phyloP scores from a whole-genome alignment of 2,113 vertebrate genomes.

The Callorhinus ursinus region DNA sequence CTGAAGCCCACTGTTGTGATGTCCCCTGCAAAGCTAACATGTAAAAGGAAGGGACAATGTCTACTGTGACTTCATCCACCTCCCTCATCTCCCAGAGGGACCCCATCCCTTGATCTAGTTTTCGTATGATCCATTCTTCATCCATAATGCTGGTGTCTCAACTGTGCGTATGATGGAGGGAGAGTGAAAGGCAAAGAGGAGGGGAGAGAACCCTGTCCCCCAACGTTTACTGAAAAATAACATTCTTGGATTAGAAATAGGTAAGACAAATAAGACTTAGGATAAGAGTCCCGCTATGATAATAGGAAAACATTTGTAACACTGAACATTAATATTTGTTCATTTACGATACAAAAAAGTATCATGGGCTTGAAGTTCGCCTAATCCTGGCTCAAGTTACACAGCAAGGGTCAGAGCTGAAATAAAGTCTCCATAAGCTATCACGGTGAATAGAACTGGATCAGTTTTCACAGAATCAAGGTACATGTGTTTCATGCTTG shows the following conservation, averaged over 20 bases:
- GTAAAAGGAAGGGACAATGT: background rate
- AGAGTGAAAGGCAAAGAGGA: rapidly evolving
- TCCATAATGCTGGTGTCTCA: background rate
- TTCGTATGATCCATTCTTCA: background rate
- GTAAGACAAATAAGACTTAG: background rate
- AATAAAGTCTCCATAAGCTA: background rate
- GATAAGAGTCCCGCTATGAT: background rate
- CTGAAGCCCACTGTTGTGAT: background rate
- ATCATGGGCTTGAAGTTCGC: background rate
- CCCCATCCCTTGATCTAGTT: background rate
- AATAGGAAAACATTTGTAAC: too few relatives aligned
- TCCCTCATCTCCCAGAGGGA: too few relatives aligned
- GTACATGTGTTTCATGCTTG: background rate
- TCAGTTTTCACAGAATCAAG: background rate
- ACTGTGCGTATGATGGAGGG: background rate
- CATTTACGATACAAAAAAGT: background rate
- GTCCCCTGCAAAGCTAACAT: background rate
- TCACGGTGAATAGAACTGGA: background rate
- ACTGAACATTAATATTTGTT: background rate
- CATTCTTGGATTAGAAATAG: background rate
- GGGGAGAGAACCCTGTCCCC: background rate
- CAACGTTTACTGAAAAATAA: background rate
- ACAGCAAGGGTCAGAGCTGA: background rate
- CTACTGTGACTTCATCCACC: background rate
- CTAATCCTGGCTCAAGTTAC: background rate